Evolutionary conservation across 2,113 vertebrate genomes (phyloP).

Genomic region (Siphamia tubifer): DNA sequence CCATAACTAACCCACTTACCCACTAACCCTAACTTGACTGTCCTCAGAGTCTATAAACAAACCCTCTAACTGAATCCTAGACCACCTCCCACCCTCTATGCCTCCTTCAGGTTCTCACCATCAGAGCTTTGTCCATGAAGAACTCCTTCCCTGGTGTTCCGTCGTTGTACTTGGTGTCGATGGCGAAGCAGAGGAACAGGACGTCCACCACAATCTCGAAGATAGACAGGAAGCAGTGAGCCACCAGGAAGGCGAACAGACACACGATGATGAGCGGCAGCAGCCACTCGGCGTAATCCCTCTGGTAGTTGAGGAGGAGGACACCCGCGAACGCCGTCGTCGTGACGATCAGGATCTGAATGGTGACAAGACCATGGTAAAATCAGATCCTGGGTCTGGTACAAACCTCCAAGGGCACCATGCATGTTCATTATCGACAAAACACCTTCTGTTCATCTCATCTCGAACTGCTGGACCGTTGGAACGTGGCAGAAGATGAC

Average conservation of each 20-base stretch:
- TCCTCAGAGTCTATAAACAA: no score
- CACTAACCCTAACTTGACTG: no score
- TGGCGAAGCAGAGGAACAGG: slow-evolving; percentile 97
- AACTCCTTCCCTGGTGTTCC: slow-evolving; percentile 94
- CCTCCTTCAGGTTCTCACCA: slow-evolving; percentile 80
- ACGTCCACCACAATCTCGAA: slow-evolving; percentile 99
- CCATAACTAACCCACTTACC: no score
- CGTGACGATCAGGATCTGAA: slow-evolving; percentile 91
- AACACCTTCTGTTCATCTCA: no score
- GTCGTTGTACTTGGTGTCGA: slow-evolving; percentile 98
- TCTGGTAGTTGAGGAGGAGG: slow-evolving; percentile 94
- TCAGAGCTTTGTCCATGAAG: slow-evolving; percentile 99
- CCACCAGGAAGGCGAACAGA: slow-evolving; percentile 96
- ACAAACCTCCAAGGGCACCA: neutral
- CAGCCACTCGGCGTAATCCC: slow-evolving; percentile 94
- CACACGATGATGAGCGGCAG: slow-evolving; percentile 94
- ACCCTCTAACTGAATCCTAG: no score
- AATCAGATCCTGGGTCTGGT: neutral
- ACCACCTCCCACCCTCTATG: neutral
- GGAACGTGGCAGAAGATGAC: no score
- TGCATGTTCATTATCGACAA: no score
- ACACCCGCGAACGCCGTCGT: slow-evolving; percentile 92
- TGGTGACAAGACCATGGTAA: neutral
- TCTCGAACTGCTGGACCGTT: no score
- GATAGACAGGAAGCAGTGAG: slow-evolving; percentile 98